Conservation (phyloP, 2,888 invertebrate species). For the Pterobdella sp. region DNA sequence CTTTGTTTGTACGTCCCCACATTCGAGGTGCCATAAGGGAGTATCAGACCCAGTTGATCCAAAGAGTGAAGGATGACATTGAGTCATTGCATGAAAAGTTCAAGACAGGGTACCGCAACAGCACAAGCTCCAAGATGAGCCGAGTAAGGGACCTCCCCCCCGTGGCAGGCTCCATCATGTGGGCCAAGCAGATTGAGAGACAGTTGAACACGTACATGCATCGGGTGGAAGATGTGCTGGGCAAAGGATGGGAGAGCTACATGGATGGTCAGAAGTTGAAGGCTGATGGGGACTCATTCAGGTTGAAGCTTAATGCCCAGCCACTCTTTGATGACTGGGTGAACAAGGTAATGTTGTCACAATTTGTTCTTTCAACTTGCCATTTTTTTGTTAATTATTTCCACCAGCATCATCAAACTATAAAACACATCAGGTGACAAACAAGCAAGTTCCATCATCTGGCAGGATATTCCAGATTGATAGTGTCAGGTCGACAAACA, state of each 20-base stretch:
- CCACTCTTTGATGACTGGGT: constrained; percentile 99
- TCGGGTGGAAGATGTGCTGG: constrained; percentile 94
- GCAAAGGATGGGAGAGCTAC: constrained; percentile 98
- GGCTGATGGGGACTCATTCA: constrained; percentile 94
- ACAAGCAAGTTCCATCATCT: constrained; percentile 83
- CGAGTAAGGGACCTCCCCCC: constrained; percentile 85
- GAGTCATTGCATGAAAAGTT: constrained; percentile 95
- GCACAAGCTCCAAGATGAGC: constrained; percentile 83
- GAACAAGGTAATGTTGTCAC: constrained; percentile 54
- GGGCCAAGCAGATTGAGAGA: constrained; percentile 94
- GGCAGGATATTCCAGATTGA: constrained; percentile 91
- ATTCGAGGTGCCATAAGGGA: constrained; percentile 97
- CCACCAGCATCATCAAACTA: neutral
- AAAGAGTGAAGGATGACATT: constrained; percentile 96
- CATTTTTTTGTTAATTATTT: too few species aligned
- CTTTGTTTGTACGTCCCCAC: constrained; percentile 93
- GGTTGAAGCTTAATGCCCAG: constrained; percentile 75
- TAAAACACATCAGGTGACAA: constrained; percentile 59
- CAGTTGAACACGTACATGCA: constrained; percentile 90
- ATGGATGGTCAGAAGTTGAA: constrained; percentile 92
- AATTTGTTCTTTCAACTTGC: neutral
- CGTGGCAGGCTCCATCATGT: constrained; percentile 93
- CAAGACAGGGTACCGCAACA: constrained; percentile 91
- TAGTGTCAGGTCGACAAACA: constrained; percentile 46
- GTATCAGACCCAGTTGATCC: constrained; percentile 97